A percentile compares a stretch with the other conserved stretches of the same genome.
phyloP scores from a whole-genome alignment of 1,140 invertebrate species.

The Caerostris darwini region DNA sequence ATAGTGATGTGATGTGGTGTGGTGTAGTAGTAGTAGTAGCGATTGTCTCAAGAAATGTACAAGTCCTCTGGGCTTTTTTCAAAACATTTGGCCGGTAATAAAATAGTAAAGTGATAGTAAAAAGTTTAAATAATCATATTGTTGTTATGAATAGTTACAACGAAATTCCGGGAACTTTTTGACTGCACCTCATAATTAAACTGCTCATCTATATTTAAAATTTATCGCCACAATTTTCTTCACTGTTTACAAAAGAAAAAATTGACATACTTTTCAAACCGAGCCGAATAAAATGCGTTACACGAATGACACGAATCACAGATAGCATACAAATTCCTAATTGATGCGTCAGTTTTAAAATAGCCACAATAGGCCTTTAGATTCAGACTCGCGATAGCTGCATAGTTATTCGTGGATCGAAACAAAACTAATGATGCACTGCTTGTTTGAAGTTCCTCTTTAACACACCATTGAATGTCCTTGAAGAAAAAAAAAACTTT shows the following conservation, averaged over 20 bases:
- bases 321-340: background rate
- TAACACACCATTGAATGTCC: background rate
- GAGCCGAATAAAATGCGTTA: background rate
- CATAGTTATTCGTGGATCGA: background rate
- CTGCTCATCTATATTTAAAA: background rate
- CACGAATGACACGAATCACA: background rate
- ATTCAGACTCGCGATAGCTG: background rate
- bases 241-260: background rate
- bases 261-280: slow-evolving; percentile 1
- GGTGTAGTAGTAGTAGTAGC: too few species aligned
- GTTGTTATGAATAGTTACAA: background rate
- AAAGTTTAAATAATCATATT: background rate
- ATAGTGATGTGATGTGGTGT: too few species aligned
- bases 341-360: background rate
- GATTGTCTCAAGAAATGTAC: too few species aligned
- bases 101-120: background rate
- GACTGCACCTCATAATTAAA: background rate
- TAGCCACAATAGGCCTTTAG: background rate
- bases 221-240: background rate
- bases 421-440: background rate
- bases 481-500: background rate
- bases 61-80: too few species aligned
- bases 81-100: too few species aligned
- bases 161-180: background rate
- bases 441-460: background rate